Evolutionary conservation across 2,888 invertebrate genomes (phyloP), one percentile per base, ranked within the genome.

Genomic region (Drosophila niveifrons): DNA sequence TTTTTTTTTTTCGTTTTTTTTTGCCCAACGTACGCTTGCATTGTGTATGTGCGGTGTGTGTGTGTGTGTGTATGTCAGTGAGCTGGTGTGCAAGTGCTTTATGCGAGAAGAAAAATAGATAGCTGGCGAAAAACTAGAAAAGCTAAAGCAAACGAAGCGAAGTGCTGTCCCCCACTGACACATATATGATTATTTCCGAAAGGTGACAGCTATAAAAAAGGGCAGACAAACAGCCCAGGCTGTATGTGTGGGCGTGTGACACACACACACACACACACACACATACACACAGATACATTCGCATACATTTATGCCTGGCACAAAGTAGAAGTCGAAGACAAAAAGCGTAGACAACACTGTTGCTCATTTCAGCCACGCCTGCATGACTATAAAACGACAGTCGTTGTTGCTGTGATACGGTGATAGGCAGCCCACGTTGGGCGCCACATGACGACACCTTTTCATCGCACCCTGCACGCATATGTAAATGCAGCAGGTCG

Each of bases 151-250:
- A 83, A 85, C 83, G 80, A 83, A 85, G 88, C 83, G 72, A 83
- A 88, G 82, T 85, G 88, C 86, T 75, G 75, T 77, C 79, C 73
- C 78, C 85, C 71, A 78, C 78, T 86, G 85, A 86, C 85, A 86
- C 85, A 86, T 86, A 85, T 85, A 84, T 86, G 89, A 86, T 86
- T 86, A 86, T 86, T 86, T 89, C 89, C 88, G 88, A 86, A 89
- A 87, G 89, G 85, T 86, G 89, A 87, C 89, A 89, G 82, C 89
- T 80, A 83, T 88, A 83, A 83, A 83, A 83, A 80, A 75, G 68
- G 74, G 57, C 78, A 70, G 69, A 68, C 79, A 78, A 70, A 68
- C 72, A 73, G 70, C 52, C 43, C 11, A 39, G n/a, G n/a, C 3
- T 15, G 52, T 8, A 11, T 17, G 29, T 18, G 41, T 47, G 61